These are phyloP conservation scores for Geophilus truncorum DNA, from an alignment of 2,888 invertebrate species.

Conservation along the genomic window DNA sequence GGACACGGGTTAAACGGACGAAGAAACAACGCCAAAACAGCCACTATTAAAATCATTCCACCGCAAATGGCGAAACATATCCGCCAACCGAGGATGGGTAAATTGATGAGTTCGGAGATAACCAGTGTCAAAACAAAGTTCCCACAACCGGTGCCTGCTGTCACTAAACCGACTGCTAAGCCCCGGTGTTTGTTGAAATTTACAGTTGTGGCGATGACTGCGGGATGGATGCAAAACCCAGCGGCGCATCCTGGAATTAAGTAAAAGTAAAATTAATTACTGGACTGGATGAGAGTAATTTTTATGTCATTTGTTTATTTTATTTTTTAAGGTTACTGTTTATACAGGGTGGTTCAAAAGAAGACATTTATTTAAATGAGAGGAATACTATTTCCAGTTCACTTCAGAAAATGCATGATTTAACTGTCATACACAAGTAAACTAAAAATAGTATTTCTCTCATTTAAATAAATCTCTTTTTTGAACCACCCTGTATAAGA, in stretches of 20 bases:
- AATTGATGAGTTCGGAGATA: neutral
- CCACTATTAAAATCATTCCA: neutral
- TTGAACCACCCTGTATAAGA: too few species aligned
- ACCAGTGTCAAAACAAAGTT: neutral
- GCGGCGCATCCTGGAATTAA: neutral
- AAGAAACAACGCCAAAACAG: neutral
- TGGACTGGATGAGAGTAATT: too few species aligned
- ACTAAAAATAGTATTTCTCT: too few species aligned
- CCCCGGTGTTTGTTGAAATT: neutral
- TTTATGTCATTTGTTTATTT: neutral
- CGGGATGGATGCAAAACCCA: constrained; percentile 25
- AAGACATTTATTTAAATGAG: too few species aligned
- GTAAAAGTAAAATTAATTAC: neutral
- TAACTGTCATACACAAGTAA: too few species aligned
- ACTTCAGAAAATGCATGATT: too few species aligned
- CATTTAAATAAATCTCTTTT: too few species aligned
- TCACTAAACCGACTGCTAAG: constrained; percentile 29
- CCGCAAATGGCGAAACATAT: neutral
- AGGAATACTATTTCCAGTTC: too few species aligned
- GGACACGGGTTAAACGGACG: neutral
- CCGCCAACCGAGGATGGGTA: neutral
- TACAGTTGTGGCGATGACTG: constrained; percentile 22
- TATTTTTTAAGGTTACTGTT: too few species aligned
- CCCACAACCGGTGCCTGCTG: constrained; percentile 19
- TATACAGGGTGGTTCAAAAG: too few species aligned